Conservation (phyloP, 2,113 vertebrate genomes). For the Chloropsis cyanopogon region DNA sequence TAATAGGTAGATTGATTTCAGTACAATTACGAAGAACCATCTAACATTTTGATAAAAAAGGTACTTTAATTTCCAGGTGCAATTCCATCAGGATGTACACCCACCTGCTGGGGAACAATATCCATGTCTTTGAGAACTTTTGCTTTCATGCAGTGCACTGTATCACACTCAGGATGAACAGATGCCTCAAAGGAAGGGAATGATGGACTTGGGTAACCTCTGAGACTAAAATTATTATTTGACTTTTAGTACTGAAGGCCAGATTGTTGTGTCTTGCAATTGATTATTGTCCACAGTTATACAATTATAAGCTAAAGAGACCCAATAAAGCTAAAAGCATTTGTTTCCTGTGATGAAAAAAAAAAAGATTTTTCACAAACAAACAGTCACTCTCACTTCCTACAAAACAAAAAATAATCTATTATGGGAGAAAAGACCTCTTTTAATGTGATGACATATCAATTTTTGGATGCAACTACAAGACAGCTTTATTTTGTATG, state of each 20-base stretch:
- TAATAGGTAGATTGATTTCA: neutral
- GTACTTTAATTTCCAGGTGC: neutral
- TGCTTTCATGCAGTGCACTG: neutral
- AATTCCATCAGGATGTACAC: neutral
- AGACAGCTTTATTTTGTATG: conserved; percentile 26
- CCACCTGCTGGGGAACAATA: neutral
- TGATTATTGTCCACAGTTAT: neutral
- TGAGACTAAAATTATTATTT: neutral
- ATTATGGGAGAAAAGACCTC: neutral
- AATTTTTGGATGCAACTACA: conserved; percentile 4
- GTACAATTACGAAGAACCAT: neutral
- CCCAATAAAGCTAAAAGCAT: neutral
- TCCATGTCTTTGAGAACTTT: neutral
- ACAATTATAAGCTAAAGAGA: neutral
- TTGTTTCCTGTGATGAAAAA: neutral
- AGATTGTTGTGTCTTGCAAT: neutral
- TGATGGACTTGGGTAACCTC: neutral
- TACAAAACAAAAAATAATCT: neutral
- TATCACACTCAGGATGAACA: neutral
- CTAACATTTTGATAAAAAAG: neutral
- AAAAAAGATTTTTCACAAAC: neutral
- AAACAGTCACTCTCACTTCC: neutral
- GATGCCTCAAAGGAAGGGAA: neutral
- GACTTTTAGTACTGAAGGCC: neutral
- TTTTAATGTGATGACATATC: conserved; percentile 5